These are phyloP conservation scores for Sardina pilchardus DNA, from an alignment of 2,113 vertebrate species.

Conservation along the genomic window DNA sequence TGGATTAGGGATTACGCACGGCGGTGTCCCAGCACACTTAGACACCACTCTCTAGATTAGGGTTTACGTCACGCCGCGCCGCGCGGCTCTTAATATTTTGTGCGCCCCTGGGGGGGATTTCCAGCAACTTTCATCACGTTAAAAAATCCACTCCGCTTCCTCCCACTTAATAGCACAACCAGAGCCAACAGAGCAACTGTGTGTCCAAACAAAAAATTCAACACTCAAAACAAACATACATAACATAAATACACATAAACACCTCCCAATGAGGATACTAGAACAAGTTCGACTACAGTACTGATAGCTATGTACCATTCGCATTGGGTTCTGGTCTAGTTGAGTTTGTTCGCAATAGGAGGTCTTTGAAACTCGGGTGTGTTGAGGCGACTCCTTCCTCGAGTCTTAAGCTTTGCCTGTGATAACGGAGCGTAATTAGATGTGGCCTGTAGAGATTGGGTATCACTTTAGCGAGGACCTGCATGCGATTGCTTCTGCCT, in stretches of 20 bases:
- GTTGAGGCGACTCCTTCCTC: background rate
- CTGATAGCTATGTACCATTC: background rate
- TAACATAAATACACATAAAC: background rate
- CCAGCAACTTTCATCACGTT: background rate
- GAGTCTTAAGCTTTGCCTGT: constrained; percentile 4
- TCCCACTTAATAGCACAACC: background rate
- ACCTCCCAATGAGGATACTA: background rate
- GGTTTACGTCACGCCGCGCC: constrained; percentile 45
- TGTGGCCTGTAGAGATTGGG: background rate
- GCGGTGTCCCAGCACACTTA: constrained; percentile 47
- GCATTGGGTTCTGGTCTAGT: background rate
- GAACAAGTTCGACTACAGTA: background rate
- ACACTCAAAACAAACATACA: background rate
- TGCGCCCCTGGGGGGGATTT: constrained; percentile 24
- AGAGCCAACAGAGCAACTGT: background rate
- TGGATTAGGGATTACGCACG: constrained; percentile 50
- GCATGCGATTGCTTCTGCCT: background rate
- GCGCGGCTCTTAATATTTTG: constrained; percentile 43
- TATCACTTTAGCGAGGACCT: background rate
- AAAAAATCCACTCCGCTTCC: background rate
- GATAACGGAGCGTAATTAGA: constrained; percentile 2
- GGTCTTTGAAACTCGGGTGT: background rate
- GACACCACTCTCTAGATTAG: constrained; percentile 52
- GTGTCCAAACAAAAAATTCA: background rate
- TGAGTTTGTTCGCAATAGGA: background rate